Base-by-base conservation (phyloP, 2,888 invertebrate genomes). In the Drosophila pseudotalamancana region DNA sequence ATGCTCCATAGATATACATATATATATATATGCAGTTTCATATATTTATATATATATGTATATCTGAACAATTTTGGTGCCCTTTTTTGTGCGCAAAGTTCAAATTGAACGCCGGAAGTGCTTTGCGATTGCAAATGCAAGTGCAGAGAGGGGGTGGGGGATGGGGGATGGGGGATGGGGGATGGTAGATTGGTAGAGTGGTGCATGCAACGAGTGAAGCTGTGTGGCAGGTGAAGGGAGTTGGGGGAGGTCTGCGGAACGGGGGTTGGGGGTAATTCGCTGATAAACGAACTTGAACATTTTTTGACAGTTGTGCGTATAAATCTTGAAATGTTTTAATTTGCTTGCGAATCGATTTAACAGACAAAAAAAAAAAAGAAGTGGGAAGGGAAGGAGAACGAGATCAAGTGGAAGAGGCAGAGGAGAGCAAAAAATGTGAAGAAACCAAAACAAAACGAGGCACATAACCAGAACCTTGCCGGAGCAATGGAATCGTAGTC, bases 261-360 rank as follows among this genome's bases (percentile, higher is more conserved):
- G 16, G 23, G 42, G 11, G n/a, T 8, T 5, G 43, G 37, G 9
- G 37, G 37, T 19, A 37, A 37, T 32, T 31, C 50, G 40, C 63
- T 84, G 79, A 82, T 82, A 85, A 82, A 85, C 83, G 82, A 85
- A 82, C 77, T 83, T 79, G 70, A 74, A 71, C 77, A 69, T 50
- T 77, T 83, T 80, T 88, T 89, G 89, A 89, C 89, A 89, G 88
- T 87, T 89, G 80, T 79, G 89, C 87, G 88, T 88, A 89, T 89
- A 89, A 89, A 89, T 89, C 89, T 89, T 89, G 89, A 89, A 89
- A 89, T 88, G 89, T 89, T 89, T 89, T 89, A 88, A 89, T 89
- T 89, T 89, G 88, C 87, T 88, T 85, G 86, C 87, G 89, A 89
- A 89, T 89, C 89, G 89, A 89, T 89, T 89, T 89, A 77, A 85